Evolutionary conservation across 1,140 invertebrate species (phyloP).

Genomic region (Vanessa atalanta): DNA sequence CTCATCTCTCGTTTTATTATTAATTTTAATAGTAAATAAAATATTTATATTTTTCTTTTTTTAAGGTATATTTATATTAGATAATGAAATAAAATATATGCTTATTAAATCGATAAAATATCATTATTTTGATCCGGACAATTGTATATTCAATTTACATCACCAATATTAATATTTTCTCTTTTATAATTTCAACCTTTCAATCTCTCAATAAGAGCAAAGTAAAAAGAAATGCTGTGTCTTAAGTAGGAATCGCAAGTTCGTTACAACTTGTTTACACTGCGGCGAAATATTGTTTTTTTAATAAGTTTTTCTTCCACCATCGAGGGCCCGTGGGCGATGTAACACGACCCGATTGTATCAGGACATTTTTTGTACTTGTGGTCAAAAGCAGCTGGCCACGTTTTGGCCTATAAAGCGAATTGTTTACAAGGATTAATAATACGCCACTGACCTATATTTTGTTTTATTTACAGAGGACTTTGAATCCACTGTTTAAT

Average conservation of each 20-base stretch:
- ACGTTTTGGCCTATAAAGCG: constrained; percentile 58
- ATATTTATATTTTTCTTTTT: too few relatives aligned
- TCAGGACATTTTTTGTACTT: constrained; percentile 72
- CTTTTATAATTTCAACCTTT: too few relatives aligned
- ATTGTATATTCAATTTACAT: too few relatives aligned
- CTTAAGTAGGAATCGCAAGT: constrained; percentile 32
- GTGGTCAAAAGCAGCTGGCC: constrained; percentile 76
- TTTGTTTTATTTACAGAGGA: constrained; percentile 19
- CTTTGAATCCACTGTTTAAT: background rate
- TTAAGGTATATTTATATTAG: too few relatives aligned
- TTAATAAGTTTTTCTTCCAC: constrained; percentile 63
- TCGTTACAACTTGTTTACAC: constrained; percentile 56
- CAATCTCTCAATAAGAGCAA: background rate
- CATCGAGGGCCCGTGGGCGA: constrained; percentile 59
- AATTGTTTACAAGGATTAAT: constrained; percentile 37
- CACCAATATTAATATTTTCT: too few relatives aligned
- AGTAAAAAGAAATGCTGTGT: background rate
- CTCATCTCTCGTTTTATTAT: too few relatives aligned
- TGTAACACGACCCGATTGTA: constrained; percentile 78
- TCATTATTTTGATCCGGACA: too few relatives aligned
- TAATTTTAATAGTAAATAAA: too few relatives aligned
- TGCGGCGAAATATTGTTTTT: constrained; percentile 57
- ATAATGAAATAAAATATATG: too few relatives aligned
- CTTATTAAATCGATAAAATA: too few relatives aligned
- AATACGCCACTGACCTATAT: constrained; percentile 27